Evolutionary conservation across 1,140 invertebrate species (phyloP).

Genomic region (Rhagoletis zephyria): DNA sequence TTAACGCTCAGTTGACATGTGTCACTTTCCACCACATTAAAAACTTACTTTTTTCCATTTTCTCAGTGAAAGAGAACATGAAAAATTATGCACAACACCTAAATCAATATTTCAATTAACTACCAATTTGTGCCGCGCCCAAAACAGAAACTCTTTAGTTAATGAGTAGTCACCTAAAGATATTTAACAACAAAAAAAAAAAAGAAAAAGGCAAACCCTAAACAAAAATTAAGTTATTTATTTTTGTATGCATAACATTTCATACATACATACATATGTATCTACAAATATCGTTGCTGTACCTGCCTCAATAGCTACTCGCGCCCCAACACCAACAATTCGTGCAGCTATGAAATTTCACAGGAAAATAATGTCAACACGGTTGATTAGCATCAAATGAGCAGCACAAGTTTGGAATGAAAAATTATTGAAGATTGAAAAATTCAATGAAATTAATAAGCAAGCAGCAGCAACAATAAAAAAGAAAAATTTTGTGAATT

Average conservation of each 20-base stretch:
- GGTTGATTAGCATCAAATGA: slow-evolving; percentile 52
- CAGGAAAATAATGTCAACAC: slow-evolving; percentile 70
- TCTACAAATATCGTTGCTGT: neutral
- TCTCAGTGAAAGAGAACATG: neutral
- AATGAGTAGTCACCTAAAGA: slow-evolving; percentile 17
- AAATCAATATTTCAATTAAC: slow-evolving; percentile 48
- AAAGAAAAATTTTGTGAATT: slow-evolving; percentile 17
- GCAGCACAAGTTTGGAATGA: slow-evolving; percentile 50
- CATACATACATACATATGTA: neutral
- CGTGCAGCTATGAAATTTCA: slow-evolving; percentile 60
- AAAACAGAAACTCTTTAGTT: slow-evolving; percentile 36
- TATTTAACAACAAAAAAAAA: neutral
- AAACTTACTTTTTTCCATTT: neutral
- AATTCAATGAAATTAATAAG: neutral
- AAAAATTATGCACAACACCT: slow-evolving; percentile 42
- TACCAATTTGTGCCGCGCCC: slow-evolving; percentile 46
- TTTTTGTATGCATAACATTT: slow-evolving; percentile 35
- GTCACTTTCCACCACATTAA: neutral
- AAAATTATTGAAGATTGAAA: slow-evolving; percentile 70
- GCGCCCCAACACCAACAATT: no score
- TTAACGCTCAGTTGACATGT: slow-evolving; percentile 24
- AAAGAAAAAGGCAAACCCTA: neutral
- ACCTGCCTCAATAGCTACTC: neutral
- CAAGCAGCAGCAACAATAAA: slow-evolving; percentile 60
- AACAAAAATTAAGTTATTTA: slow-evolving; percentile 42